phyloP scores from a whole-genome alignment of 2,888 invertebrate genomes.

The Meiosimyza platycephala region DNA sequence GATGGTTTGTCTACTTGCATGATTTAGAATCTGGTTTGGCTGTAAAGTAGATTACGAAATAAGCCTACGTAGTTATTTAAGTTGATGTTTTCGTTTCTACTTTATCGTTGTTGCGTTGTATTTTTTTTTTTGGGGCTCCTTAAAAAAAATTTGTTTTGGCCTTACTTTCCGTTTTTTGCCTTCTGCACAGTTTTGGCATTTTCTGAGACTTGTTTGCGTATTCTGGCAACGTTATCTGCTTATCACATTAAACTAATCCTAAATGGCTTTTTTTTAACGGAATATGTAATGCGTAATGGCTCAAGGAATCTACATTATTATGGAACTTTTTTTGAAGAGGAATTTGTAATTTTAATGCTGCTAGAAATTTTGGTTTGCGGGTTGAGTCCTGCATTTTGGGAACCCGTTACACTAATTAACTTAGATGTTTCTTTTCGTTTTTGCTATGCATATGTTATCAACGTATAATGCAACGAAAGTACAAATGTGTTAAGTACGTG shows the following conservation, averaged over 20 bases:
- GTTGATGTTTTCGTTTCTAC: conserved; percentile 61
- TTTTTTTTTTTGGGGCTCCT: conserved; percentile 57
- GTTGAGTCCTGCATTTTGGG: too few species aligned
- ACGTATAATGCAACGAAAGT: too few species aligned
- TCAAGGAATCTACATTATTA: conserved; percentile 5
- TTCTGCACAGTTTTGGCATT: conserved; percentile 36
- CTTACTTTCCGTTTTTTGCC: conserved; percentile 19
- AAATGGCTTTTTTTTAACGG: conserved; percentile 63
- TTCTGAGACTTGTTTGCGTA: conserved; percentile 63
- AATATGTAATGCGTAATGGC: conserved; percentile 53
- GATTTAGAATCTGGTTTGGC: conserved; percentile 31
- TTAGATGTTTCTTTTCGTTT: too few species aligned
- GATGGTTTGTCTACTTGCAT: conserved; percentile 8
- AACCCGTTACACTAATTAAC: too few species aligned
- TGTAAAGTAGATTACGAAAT: conserved; percentile 58
- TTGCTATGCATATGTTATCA: too few species aligned
- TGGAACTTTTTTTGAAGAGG: not conserved
- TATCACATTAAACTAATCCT: conserved; percentile 65
- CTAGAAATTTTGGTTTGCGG: not conserved
- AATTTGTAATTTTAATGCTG: not conserved
- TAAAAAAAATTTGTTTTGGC: conserved; percentile 32
- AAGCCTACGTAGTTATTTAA: conserved; percentile 58
- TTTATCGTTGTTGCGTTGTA: conserved; percentile 45
- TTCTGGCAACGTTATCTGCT: conserved; percentile 60
- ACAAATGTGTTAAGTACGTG: too few species aligned